Percentiles rank a stretch among this genome's conserved stretches.
Conservation (phyloP, 2,888 invertebrate species). For the Caenorhabditis auriculariae region DNA sequence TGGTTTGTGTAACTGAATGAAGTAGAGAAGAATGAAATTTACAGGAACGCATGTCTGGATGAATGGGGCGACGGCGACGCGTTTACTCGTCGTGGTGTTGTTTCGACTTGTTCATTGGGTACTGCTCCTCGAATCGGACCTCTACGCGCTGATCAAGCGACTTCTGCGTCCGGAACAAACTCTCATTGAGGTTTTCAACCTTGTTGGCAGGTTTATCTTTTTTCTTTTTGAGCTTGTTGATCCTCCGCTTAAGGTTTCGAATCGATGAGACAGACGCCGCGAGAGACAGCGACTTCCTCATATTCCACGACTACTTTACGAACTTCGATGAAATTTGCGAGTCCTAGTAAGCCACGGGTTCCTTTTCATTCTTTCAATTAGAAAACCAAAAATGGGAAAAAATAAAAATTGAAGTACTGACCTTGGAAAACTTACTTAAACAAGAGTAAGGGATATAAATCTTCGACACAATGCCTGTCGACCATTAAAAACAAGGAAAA, state of each 20-base stretch:
- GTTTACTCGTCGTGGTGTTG: background rate
- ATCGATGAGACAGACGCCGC: conserved; percentile 16
- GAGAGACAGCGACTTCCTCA: conserved; percentile 11
- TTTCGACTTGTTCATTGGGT: conserved; percentile 19
- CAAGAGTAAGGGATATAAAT: no score
- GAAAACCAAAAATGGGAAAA: background rate
- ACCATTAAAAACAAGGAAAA: no score
- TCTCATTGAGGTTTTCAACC: conserved; percentile 26
- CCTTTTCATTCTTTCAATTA: background rate
- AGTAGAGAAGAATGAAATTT: background rate
- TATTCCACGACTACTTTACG: conserved; percentile 12
- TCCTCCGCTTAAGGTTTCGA: conserved; percentile 8
- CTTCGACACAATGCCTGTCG: no score
- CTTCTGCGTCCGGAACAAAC: conserved; percentile 8
- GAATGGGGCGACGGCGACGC: background rate
- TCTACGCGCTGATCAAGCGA: conserved; percentile 16
- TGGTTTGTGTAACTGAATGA: no score
- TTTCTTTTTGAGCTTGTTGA: background rate
- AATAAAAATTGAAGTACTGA: no score
- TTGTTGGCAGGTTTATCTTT: conserved; percentile 27
- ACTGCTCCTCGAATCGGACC: conserved; percentile 21
- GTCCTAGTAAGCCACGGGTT: conserved; percentile 9
- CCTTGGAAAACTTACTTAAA: no score
- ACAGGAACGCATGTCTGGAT: background rate
- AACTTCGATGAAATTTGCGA: conserved; percentile 23